phyloP scores from a whole-genome alignment of 2,797 vertebrate species.

The Malurus splendens region DNA sequence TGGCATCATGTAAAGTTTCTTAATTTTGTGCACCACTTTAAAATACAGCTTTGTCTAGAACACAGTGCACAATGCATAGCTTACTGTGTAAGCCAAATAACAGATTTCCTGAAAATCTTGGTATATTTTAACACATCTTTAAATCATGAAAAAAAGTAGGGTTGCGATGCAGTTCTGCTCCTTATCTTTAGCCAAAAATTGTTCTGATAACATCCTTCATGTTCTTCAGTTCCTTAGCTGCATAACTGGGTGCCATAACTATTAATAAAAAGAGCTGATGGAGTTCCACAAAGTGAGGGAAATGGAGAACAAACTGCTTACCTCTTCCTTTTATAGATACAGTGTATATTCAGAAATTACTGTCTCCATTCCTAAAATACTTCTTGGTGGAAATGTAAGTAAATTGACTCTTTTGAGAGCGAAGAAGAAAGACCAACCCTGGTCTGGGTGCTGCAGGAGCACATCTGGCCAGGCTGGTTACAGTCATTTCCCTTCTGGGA shows the following conservation, averaged over 20 bases:
- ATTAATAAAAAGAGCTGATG: background rate
- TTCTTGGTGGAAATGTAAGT: background rate
- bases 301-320: background rate
- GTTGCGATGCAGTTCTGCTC: background rate
- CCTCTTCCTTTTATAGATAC: background rate
- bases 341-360: background rate
- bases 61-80: conserved; percentile 37
- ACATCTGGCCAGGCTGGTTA: background rate
- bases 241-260: background rate
- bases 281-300: background rate
- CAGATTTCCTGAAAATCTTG: conserved; percentile 56
- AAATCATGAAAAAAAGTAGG: conserved; percentile 15
- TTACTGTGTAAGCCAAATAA: conserved; percentile 70
- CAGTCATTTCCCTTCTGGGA: background rate
- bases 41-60: conserved; percentile 10
- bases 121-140: conserved; percentile 2
- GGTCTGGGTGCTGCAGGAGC: background rate
- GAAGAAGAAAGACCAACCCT: background rate
- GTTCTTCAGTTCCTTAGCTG: background rate
- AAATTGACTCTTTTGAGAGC: background rate
- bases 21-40: conserved; percentile 36
- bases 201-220: background rate
- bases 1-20: background rate
- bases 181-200: background rate
- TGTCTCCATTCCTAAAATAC: background rate